Evolutionary conservation across 2,113 vertebrate genomes (phyloP), one percentile per base, ranked within the genome.

Genomic region (Onychorhynchus coronatus): DNA sequence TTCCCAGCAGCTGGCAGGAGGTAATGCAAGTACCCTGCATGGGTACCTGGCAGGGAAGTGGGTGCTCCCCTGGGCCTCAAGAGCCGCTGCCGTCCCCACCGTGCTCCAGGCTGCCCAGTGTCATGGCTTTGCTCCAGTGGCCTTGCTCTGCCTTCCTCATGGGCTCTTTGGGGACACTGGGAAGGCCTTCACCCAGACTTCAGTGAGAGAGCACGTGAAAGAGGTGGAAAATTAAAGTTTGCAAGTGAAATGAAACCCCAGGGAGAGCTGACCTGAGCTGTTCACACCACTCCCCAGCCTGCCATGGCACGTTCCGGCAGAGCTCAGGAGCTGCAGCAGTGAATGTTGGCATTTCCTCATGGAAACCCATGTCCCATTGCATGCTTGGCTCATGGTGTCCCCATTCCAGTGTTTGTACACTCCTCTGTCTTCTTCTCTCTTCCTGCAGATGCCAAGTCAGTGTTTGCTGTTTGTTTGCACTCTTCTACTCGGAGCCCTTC

Each of bases 381-480:
- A 23, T 1, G 1, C 66, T 66, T 1, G 0, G 46, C 68, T 77
- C 5, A 0, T 1, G 2, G 2, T 63, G 42, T 42, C 41, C 25
- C 10, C 17, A 1, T 67, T 6, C 13, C 47, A 1, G 7, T 2
- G 1, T 17, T 74, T 14, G 0, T 20, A 0, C 19, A 6, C 58
- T 70, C 24, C 58, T 35, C 58, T 30, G n/a, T 16, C 67, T 72
- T 25, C 56, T 46, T 21, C 37, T 55, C 46, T 15, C 35, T 11
- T 44, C 56, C 25, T 0, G 3, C 68, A n/a, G 58, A 5, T 1
- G 0, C 65, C 5, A 4, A 41, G 8, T 4, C 7, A 1, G 17
- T 61, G 59, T 23, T 73, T 55, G 52, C 58, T 37, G 4, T 37
- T 61, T 3, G 4, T 59, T 31, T 14, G 47, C 18, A 5, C 31